A percentile compares a stretch with the other conserved stretches of the same genome.
These are phyloP conservation scores for Sakesphorus luctuosus DNA, from an alignment of 2,113 vertebrate genomes.

Conservation along the genomic window DNA sequence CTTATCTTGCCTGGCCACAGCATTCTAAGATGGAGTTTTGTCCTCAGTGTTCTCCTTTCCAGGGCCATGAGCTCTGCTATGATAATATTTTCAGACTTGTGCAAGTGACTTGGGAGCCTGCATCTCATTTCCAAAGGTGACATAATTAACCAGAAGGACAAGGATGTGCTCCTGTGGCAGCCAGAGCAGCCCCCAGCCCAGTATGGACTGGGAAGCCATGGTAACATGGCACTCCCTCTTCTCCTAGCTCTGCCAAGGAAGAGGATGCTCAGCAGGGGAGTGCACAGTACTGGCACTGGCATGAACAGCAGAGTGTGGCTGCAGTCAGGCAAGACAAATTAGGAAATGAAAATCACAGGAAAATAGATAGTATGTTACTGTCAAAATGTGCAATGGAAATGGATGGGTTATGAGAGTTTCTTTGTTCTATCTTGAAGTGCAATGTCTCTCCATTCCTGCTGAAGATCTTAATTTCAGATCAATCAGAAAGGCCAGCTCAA, in stretches of 20 bases:
- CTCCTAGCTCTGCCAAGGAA: background rate
- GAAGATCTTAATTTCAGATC: background rate
- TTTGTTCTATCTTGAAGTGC: background rate
- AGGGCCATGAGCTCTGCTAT: background rate
- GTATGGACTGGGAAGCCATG: accelerated
- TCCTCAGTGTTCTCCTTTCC: background rate
- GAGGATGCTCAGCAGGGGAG: background rate
- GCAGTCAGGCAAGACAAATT: background rate
- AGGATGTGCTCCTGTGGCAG: background rate
- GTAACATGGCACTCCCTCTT: background rate
- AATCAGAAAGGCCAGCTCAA: background rate
- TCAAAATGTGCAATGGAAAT: background rate
- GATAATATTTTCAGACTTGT: background rate
- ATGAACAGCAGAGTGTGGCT: background rate
- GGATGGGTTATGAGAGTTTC: background rate
- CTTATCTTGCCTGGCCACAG: background rate
- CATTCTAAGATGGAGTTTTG: background rate
- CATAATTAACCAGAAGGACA: background rate
- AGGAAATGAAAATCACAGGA: background rate
- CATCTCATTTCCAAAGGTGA: background rate
- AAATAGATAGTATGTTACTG: background rate
- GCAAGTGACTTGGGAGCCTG: background rate
- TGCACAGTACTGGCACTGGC: background rate
- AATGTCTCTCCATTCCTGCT: background rate
- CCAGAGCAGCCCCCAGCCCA: background rate